Base-by-base conservation (phyloP, 2,113 vertebrate species). In the Galeopterus variegatus region DNA sequence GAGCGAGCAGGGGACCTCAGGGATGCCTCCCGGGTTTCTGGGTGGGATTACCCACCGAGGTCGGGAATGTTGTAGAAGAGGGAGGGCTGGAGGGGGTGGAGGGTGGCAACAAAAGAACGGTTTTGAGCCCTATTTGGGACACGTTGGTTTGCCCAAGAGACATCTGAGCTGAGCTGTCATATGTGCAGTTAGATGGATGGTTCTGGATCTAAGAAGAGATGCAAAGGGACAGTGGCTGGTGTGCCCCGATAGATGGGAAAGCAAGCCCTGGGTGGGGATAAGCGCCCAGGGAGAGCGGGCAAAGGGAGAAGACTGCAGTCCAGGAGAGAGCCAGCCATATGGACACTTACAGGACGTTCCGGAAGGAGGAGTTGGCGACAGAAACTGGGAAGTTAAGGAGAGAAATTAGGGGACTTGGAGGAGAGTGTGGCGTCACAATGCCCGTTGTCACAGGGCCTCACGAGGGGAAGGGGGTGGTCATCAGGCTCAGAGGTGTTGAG, bases 51-150 rank as follows among this genome's bases (percentile, higher is more conserved):
- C 12, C 19, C 24, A 1, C 36, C 5, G 56, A 58, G 65, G 72
- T 17, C 23, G n/a, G 65, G 54, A 41, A 23, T 21, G 21, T 11
- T 17, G 21, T 0, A 14, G 60, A 48, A 64, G 56, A 45, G 1
- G 19, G 0, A 13, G 48, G 9, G 10, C 10, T 4, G 11, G n/a
- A 31, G 26, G 8, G 10, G 6, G 2, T 0, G 4, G 33, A 8
- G 3, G 31, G 17, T 18, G 67, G n/a, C 18, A 5, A 45, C 13
- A 1, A 1, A 23, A 9, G 18, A 23, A 3, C 0, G 1, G 28
- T 0, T 5, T 1, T 19, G n/a, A 23, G 41, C 36, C 24, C 50
- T 36, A 3, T 11, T 8, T 36, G 65, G 50, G 41, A 65, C 26
- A 6, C 0, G 12, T 0, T 12, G 76, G 33, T 70, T 36, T n/a